Conservation (phyloP, 2,888 invertebrate species). For the Vandiemenella viatica region DNA sequence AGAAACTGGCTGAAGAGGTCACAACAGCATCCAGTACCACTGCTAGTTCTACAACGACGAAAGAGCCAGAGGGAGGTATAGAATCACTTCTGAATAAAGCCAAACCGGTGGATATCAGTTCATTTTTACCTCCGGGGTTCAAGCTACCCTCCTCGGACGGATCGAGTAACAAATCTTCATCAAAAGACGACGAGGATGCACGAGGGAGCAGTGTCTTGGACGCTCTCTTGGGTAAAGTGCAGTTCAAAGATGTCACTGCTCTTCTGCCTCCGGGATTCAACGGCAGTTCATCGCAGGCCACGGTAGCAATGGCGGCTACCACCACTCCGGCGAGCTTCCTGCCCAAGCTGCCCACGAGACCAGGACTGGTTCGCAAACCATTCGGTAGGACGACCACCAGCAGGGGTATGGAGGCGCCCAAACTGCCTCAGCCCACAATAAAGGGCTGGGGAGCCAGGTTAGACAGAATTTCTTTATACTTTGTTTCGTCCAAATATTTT, state of each 20-base stretch:
- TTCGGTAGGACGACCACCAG: constrained; percentile 41
- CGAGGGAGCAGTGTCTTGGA: no score
- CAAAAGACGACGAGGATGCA: no score
- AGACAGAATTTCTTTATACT: constrained; percentile 6
- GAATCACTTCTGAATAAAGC: constrained; percentile 24
- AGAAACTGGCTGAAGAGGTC: constrained; percentile 24
- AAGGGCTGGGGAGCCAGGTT: constrained; percentile 75
- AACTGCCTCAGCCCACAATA: constrained; percentile 46
- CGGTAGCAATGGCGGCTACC: neutral
- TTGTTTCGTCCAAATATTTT: constrained; percentile 3
- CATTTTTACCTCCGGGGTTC: constrained; percentile 47
- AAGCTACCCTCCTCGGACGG: constrained; percentile 27
- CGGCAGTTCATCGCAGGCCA: constrained; percentile 11
- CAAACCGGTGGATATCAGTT: constrained; percentile 34
- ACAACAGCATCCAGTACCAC: constrained; percentile 14
- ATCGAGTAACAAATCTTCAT: neutral
- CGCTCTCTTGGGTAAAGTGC: neutral
- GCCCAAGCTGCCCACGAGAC: constrained; percentile 66
- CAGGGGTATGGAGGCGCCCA: constrained; percentile 32
- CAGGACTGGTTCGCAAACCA: constrained; percentile 44
- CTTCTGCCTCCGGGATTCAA: constrained; percentile 48
- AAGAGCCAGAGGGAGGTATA: constrained; percentile 13
- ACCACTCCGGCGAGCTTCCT: neutral
- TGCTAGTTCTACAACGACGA: constrained; percentile 12
- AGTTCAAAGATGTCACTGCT: constrained; percentile 31